Conservation (phyloP, 2,113 vertebrate species). For the Boleophthalmus pectinirostris region DNA sequence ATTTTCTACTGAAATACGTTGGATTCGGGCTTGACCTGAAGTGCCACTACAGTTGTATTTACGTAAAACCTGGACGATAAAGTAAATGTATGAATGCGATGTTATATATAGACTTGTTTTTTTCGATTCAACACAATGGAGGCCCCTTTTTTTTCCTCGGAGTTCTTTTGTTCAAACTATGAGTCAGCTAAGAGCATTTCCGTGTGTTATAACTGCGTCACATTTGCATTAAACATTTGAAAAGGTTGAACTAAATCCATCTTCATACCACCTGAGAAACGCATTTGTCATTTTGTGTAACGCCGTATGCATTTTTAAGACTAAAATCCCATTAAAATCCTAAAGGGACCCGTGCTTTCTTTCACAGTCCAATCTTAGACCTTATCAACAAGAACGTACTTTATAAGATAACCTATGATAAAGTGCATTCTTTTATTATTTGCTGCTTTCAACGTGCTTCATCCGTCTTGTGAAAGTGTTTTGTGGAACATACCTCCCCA, state of each 20-base stretch:
- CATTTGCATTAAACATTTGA: conserved; percentile 18
- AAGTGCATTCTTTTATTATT: conserved; percentile 7
- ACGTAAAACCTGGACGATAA: no score
- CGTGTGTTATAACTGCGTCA: conserved; percentile 25
- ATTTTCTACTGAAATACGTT: no score
- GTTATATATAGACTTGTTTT: no score
- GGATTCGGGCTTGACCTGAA: no score
- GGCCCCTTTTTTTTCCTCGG: not conserved
- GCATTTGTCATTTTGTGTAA: conserved; percentile 21
- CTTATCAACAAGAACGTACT: conserved; percentile 29
- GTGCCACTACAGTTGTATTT: no score
- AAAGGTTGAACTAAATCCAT: conserved; percentile 12
- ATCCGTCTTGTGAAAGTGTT: conserved; percentile 15
- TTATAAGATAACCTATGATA: conserved; percentile 2
- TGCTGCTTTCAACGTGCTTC: conserved; percentile 16
- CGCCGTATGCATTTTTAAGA: not conserved
- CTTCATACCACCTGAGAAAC: conserved; percentile 27
- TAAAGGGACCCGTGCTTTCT: not conserved
- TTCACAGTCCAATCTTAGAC: conserved; percentile 29
- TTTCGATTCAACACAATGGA: not conserved
- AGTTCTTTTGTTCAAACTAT: not conserved
- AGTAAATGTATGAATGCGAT: no score
- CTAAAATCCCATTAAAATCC: conserved; percentile 16
- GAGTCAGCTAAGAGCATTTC: conserved; percentile 23
- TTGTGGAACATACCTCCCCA: conserved; percentile 1